A percentile compares a stretch with the other conserved stretches of the same genome.
These are phyloP conservation scores for Cnemophilus loriae DNA, from an alignment of 2,113 vertebrate genomes.

Conservation along the genomic window DNA sequence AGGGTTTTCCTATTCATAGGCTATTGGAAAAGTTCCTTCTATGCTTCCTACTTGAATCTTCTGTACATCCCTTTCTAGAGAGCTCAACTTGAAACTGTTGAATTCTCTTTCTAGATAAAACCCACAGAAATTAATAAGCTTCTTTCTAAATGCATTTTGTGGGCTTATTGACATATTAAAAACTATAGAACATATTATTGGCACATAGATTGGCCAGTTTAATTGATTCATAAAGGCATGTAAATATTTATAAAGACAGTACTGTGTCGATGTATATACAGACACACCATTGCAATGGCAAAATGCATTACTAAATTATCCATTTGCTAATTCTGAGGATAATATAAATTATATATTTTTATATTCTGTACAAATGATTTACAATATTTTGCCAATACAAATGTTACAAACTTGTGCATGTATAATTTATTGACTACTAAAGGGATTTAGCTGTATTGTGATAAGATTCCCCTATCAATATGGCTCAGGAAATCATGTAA, in stretches of 20 bases:
- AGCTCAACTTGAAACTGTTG: constrained; percentile 21
- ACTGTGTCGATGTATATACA: constrained; percentile 20
- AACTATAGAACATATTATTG: constrained; percentile 20
- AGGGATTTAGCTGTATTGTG: not conserved
- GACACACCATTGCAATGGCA: not conserved
- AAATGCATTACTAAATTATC: constrained; percentile 41
- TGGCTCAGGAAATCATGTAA: not conserved
- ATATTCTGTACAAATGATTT: not conserved
- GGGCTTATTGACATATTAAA: constrained; percentile 14
- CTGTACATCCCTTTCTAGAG: not conserved
- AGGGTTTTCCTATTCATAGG: not conserved
- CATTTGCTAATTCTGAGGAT: not conserved
- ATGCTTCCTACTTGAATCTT: not conserved
- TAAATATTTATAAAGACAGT: constrained; percentile 53
- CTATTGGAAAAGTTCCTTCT: not conserved
- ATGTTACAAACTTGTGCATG: not conserved
- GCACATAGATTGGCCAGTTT: not conserved
- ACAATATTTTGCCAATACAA: not conserved
- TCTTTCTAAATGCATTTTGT: constrained; percentile 46
- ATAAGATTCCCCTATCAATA: not conserved
- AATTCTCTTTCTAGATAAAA: constrained; percentile 8
- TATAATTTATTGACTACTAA: not conserved
- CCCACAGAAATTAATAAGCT: constrained; percentile 26
- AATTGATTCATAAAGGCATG: constrained; percentile 60
- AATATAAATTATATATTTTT: not conserved